A percentile compares a stretch with the other conserved stretches of the same genome.
These are phyloP conservation scores for Sorex fumeus DNA, from an alignment of 2,113 vertebrate genomes.

Conservation along the genomic window DNA sequence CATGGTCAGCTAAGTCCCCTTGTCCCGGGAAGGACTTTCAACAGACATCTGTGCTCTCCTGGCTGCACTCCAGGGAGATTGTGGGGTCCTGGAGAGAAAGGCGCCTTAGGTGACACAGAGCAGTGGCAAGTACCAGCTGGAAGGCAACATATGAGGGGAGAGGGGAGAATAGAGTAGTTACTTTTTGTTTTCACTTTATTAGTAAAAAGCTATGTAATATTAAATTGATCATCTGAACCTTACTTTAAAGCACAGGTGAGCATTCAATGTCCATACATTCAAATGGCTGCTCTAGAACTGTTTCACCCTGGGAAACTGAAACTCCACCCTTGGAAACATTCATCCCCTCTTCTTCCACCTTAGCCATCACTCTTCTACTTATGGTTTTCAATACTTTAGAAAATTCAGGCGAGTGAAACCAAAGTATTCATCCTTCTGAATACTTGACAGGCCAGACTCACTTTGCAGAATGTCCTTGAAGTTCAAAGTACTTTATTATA, in stretches of 20 bases:
- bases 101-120: neutral
- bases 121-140: neutral
- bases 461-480: neutral
- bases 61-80: neutral
- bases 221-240: neutral
- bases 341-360: neutral
- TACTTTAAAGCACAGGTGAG: neutral
- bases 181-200: neutral
- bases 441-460: neutral
- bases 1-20: constrained; percentile 26
- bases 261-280: neutral
- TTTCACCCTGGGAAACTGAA: constrained; percentile 33
- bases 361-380: neutral
- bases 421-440: neutral
- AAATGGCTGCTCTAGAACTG: neutral
- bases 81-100: neutral
- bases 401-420: neutral
- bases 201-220: neutral
- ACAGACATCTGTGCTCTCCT: constrained; percentile 22
- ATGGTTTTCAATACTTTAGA: neutral
- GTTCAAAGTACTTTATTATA: neutral
- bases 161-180: neutral
- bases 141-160: neutral
- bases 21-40: constrained; percentile 20
- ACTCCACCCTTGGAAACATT: neutral